Evolutionary conservation across 2,113 vertebrate genomes (phyloP).

Genomic region (Syngnathus floridae): DNA sequence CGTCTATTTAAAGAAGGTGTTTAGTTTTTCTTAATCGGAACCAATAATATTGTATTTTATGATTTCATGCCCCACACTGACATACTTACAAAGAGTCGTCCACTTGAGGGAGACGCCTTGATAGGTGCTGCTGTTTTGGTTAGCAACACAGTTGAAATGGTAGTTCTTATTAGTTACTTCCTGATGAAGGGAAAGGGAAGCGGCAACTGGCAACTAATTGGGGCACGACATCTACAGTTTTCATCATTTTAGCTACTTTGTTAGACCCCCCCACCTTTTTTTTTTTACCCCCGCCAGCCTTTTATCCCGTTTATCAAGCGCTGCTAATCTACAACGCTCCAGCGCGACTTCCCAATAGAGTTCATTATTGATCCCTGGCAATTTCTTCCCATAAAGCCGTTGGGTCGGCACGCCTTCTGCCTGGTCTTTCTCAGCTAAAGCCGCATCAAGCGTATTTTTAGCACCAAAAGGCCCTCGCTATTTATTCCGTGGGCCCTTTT

Average conservation of each 20-base stretch:
- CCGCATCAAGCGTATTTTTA: constrained; percentile 19
- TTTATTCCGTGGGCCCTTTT: constrained; percentile 4
- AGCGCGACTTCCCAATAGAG: constrained; percentile 45
- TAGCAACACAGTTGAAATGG: neutral
- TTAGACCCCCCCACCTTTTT: constrained; percentile 9
- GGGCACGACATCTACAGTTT: constrained; percentile 19
- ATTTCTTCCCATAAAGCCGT: constrained; percentile 51
- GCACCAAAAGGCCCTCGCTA: neutral
- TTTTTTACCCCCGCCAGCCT: constrained; percentile 19
- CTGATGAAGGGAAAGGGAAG: neutral
- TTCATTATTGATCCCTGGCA: constrained; percentile 51
- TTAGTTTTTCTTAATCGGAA: too few relatives aligned
- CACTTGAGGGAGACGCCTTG: neutral
- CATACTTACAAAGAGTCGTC: neutral
- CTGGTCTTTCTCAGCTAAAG: constrained; percentile 7
- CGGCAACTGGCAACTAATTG: neutral
- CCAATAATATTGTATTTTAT: too few relatives aligned
- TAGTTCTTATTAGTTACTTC: neutral
- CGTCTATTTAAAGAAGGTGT: too few relatives aligned
- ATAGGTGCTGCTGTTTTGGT: neutral
- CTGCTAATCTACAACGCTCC: constrained; percentile 51
- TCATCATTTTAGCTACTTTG: constrained; percentile 28
- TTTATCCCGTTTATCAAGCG: constrained; percentile 40
- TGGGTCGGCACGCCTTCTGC: constrained; percentile 15
- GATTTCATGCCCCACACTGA: too few relatives aligned